Base-by-base conservation (phyloP, 2,888 invertebrate genomes). In the Cactoblastis cactorum region DNA sequence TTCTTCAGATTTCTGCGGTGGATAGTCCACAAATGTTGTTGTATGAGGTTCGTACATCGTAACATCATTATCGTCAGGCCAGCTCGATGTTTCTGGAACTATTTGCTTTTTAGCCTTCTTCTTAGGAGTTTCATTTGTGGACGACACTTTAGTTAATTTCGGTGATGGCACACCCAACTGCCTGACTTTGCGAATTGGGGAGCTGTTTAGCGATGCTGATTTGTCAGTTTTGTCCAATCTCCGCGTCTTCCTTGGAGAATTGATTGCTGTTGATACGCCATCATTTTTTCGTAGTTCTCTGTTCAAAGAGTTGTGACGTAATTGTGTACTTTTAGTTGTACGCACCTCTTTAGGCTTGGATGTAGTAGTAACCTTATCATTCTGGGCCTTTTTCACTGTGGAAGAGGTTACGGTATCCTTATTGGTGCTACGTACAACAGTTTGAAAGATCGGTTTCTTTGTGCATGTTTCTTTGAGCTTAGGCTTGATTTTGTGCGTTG, bases 21-120 rank as follows among this genome's bases (percentile, higher is more conserved):
- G 80, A 32, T 83, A 76, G 49, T 88, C 88, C 0, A 77, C 70
- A 52, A 77, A 78, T 0, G 86, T 86, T 0, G 87, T 86, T n/a
- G 88, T 86, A 33, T 87, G 87, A 0, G 87, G 75, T 58, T 90
- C 90, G 1, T 90, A 90, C 90, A 90, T 89, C 0, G 89, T 90
- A 0, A 90, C 71, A 54, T 90, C 90, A 50, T 81, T 84, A 33
- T 89, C 89, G 12, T 80, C 86, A 12, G 67, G 69, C 64, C 81
- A 82, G 5, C 66, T 74, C 0, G 72, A 65, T 9, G 78, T 71
- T 43, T 75, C 76, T 0, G 75, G 80, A 0, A 82, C 77, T 9
- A 72, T 49, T 0, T 74, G 69, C 53, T 86, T 88, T 45, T 83
- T 86, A 0, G 79, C 62, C 50, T 82, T 82, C 59, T 85, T 87